phyloP scores from a whole-genome alignment of 1,140 invertebrate species.

The Tyrophagus putrescentiae region DNA sequence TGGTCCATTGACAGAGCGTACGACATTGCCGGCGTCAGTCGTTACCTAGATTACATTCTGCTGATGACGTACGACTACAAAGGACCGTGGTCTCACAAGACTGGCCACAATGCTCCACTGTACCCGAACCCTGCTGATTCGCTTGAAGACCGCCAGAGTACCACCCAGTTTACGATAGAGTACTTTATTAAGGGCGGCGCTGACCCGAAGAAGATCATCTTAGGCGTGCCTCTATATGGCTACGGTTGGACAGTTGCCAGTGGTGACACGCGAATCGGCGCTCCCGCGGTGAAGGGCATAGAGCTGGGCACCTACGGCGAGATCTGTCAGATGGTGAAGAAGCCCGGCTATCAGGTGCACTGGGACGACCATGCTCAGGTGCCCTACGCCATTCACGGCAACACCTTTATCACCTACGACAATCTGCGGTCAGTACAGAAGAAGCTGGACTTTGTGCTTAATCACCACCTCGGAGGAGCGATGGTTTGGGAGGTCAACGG shows the following conservation, averaged over 20 bases:
- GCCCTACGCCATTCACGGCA: background rate
- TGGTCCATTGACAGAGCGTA: slow-evolving; percentile 49
- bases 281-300: background rate
- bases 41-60: slow-evolving; percentile 58
- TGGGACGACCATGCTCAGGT: background rate
- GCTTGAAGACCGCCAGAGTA: slow-evolving; percentile 34
- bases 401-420: background rate
- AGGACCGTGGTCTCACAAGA: slow-evolving; percentile 58
- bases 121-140: slow-evolving; percentile 33
- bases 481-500: slow-evolving; percentile 30
- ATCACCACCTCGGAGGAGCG: slow-evolving; percentile 24
- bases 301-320: background rate
- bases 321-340: background rate
- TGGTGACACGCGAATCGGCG: slow-evolving; percentile 44
- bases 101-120: slow-evolving; percentile 38
- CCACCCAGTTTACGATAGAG: slow-evolving; percentile 52
- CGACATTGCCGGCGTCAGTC: slow-evolving; percentile 50
- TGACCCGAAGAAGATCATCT: slow-evolving; percentile 59
- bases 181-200: slow-evolving; percentile 73
- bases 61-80: slow-evolving; percentile 65
- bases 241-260: slow-evolving; percentile 42
- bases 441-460: slow-evolving; percentile 25
- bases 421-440: background rate
- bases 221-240: slow-evolving; percentile 55
- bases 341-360: background rate